Evolutionary conservation across 2,888 invertebrate genomes (phyloP).

Genomic region (Drosophila paranaensis): DNA sequence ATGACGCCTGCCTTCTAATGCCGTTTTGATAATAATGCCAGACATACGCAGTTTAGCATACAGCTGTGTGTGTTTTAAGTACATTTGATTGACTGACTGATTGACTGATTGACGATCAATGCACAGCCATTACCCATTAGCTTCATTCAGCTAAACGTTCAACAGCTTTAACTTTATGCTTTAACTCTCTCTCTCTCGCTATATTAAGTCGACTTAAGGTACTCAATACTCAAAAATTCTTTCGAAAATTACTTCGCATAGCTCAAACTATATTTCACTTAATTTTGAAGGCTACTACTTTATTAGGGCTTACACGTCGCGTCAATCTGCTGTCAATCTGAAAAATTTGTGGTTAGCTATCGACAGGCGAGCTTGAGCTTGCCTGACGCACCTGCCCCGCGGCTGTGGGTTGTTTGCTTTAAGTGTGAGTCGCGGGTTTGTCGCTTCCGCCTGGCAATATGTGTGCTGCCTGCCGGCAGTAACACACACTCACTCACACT

Average conservation of each 20-base stretch:
- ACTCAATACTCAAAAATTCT: too few relatives aligned
- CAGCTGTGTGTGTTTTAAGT: neutral
- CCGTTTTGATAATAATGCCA: constrained; percentile 65
- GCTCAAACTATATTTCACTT: neutral
- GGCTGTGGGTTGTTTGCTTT: neutral
- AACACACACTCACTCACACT: constrained; percentile 3
- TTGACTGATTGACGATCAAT: constrained; percentile 5
- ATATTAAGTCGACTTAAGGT: too few relatives aligned
- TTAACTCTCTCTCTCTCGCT: too few relatives aligned
- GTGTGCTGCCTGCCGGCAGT: constrained; percentile 19
- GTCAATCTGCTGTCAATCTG: constrained; percentile 21
- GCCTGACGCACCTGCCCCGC: constrained; percentile 3
- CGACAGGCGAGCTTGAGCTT: constrained; percentile 12
- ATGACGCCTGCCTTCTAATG: constrained; percentile 55
- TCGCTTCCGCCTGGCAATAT: constrained; percentile 28
- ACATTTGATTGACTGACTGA: constrained; percentile 8
- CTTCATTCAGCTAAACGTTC: neutral
- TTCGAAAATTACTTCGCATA: neutral
- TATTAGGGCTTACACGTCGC: neutral
- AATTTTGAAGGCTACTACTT: constrained; percentile 5
- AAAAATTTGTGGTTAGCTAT: constrained; percentile 35
- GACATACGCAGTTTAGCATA: constrained; percentile 25
- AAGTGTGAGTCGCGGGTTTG: constrained; percentile 26
- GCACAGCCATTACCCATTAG: neutral
- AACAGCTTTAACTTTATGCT: neutral